Base-by-base conservation (phyloP, 2,113 vertebrate genomes). In the Vanacampus margaritifer region DNA sequence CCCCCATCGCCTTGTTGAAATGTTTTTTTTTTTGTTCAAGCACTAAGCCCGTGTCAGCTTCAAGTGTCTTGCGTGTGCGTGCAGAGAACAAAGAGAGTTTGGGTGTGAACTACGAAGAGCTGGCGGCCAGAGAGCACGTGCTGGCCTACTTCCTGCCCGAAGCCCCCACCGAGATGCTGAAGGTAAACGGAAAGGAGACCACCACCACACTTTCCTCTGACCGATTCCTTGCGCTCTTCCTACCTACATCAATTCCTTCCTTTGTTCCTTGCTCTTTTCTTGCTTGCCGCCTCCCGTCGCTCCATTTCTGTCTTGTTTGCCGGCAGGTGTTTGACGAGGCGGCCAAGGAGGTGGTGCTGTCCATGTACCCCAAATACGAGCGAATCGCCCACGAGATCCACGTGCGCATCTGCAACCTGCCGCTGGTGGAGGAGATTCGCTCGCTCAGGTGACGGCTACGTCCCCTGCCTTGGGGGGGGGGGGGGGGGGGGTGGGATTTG, bases 281-380 rank as follows among this genome's bases (percentile, higher is more conserved):
- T 45, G 5, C 16, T 13, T 16, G 14, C 13, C 4, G 1, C 11
- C 41, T 43, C 13, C 16, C 43, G 14, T 1, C 13, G 11, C 3
- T 43, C 41, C 41, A 12, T 4, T 4, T 14, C 43, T 37, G 10
- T 8, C 43, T 43, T 6, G 1, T 28, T n/a, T n/a, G n/a, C 3
- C 24, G 1, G 53, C 74, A 90, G 88, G 69, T 99, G 71, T 97
- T 99, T 0, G 96, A 98, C 2, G 97, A 98, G 84, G 96, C 96
- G 0, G 97, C 95, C 12, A 95, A 95, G 80, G 96, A 98, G 54
- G 97, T 98, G 14, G 97, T 99, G 39, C 75, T 99, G 74, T 94
- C 95, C 76, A 99, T 99, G 97, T 98, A 97, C 85, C 97, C 97
- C 17, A 99, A 99, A 77, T 99, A 99, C 0, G 93, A 95, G 70